Base-by-base conservation (phyloP, 2,113 vertebrate species). In the Empidonax traillii region DNA sequence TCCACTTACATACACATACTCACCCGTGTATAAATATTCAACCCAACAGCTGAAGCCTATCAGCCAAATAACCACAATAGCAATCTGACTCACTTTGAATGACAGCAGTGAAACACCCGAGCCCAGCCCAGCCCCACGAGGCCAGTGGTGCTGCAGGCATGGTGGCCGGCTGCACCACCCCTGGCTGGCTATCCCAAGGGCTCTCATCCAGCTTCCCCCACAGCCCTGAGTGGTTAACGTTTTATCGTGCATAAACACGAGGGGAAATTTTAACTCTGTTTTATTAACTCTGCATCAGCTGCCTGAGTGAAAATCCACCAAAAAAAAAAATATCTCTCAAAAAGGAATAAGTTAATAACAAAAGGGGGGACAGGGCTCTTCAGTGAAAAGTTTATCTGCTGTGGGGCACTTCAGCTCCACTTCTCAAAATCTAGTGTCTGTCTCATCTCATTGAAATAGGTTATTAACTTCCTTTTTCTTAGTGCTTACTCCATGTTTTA, bases 401-500 rank as follows among this genome's bases (percentile, higher is more conserved):
- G 4, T 30, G 30, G 24, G 22, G 23, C 28, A 55, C 20, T 86
- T 91, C 51, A 61, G 30, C 8, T 56, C 53, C 3, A 2, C 30
- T 77, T 39, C 56, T 90, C 49, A 90, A 69, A 77, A 84, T 41
- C 27, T 58, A 13, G 9, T 2, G 23, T 72, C 35, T 71, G 33
- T 31, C 56, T 92, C 5, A 2, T 87, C 51, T 63, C 28, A 55
- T 24, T 66, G 73, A 93, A 91, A 78, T 16, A 87, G 31, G 24
- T 52, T 71, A 43, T 66, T 83, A 73, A 90, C 71, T 91, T 89
- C 90, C 91, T 74, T 90, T 90, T 86, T 76, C 35, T 91, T 78
- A 62, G 69, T 82, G 80, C 77, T 90, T 92, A 72, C 49, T 92
- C 53, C 33, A 16, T 46, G 16, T 65, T 86, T 92, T 81, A 27